Percentiles rank a stretch among this genome's conserved stretches.
These are phyloP conservation scores for Drosophila neocordata DNA, from an alignment of 1,140 invertebrate species.

Conservation along the genomic window DNA sequence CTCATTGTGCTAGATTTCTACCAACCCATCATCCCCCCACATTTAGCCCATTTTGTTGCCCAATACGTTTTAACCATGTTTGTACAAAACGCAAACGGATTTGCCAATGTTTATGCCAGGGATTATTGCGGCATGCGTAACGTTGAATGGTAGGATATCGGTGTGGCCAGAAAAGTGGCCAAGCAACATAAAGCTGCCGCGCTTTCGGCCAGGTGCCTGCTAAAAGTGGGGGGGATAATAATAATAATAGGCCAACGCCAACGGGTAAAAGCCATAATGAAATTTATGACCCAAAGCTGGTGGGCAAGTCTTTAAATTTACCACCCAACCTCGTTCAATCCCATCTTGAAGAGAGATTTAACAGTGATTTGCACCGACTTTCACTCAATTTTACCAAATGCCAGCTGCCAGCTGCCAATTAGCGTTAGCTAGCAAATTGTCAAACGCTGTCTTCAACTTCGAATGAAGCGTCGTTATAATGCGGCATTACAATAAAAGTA, in stretches of 20 bases:
- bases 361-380: slow-evolving; percentile 32
- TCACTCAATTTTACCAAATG: not conserved
- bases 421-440: slow-evolving; percentile 59
- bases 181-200: slow-evolving; percentile 47
- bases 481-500: slow-evolving; percentile 70
- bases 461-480: slow-evolving; percentile 57
- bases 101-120: slow-evolving; percentile 79
- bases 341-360: slow-evolving; percentile 25
- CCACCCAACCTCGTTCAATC: slow-evolving; percentile 17
- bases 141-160: slow-evolving; percentile 34
- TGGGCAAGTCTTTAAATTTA: slow-evolving; percentile 34
- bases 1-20: slow-evolving; percentile 61
- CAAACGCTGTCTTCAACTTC: slow-evolving; percentile 26
- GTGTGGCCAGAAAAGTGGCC: slow-evolving; percentile 62
- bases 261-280: slow-evolving; percentile 49
- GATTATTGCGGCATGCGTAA: slow-evolving; percentile 80
- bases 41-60: slow-evolving; percentile 63
- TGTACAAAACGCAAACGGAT: slow-evolving; percentile 81
- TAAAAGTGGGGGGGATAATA: slow-evolving; percentile 38
- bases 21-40: not conserved
- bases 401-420: slow-evolving; percentile 74
- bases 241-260: slow-evolving; percentile 52
- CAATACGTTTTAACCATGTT: slow-evolving; percentile 80
- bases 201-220: slow-evolving; percentile 52
- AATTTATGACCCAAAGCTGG: slow-evolving; percentile 46